Conservation (phyloP, 2,113 vertebrate genomes). For the Oryzias javanicus region DNA sequence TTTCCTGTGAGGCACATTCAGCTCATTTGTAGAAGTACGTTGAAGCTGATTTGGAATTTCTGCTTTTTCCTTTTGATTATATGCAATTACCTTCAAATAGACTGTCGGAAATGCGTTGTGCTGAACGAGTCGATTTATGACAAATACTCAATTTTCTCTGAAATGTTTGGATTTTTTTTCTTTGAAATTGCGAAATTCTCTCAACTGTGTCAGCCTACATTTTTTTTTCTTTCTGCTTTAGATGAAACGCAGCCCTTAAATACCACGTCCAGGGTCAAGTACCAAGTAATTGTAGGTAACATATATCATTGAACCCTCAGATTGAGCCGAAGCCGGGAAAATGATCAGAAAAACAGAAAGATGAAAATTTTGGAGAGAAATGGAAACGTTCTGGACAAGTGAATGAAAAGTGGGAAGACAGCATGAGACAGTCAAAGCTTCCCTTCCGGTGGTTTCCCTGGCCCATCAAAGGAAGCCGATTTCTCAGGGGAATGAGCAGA, state of each 20-base stretch:
- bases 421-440: constrained; percentile 39
- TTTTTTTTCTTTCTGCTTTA: neutral
- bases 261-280: constrained; percentile 16
- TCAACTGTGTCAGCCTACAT: constrained; percentile 21
- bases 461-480: constrained; percentile 49
- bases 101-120: constrained; percentile 13
- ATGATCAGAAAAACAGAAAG: constrained; percentile 7
- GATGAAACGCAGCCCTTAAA: constrained; percentile 18
- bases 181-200: too few relatives aligned
- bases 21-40: too few relatives aligned
- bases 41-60: too few relatives aligned
- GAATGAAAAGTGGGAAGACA: constrained; percentile 29
- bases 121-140: constrained; percentile 18
- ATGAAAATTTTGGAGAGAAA: constrained; percentile 22
- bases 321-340: neutral
- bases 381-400: constrained; percentile 32
- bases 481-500: constrained; percentile 49
- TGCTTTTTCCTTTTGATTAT: constrained; percentile 27
- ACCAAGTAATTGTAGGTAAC: constrained; percentile 33
- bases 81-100: constrained; percentile 43
- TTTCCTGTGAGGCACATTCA: too few relatives aligned
- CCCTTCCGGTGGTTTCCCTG: constrained; percentile 43
- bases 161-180: constrained; percentile 9
- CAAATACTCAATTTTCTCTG: constrained; percentile 27
- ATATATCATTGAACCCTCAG: constrained; percentile 2